phyloP scores from a whole-genome alignment of 1,140 invertebrate species.

The Sitobion miscanthi region DNA sequence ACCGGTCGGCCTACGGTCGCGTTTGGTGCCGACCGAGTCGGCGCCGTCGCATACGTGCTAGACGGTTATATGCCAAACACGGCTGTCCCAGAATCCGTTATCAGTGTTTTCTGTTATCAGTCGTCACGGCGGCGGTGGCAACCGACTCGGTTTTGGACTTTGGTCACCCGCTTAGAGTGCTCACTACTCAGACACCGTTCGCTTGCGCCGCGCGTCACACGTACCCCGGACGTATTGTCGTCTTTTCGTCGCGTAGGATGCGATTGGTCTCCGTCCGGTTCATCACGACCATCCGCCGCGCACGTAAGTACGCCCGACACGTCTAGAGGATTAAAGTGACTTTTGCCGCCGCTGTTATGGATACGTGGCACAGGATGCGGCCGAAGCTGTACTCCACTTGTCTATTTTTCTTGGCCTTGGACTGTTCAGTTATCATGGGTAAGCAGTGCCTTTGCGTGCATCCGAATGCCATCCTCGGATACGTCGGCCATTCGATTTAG shows the following conservation, averaged over 20 bases:
- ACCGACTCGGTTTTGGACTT: not conserved
- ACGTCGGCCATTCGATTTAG: not conserved
- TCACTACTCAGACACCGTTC: not conserved
- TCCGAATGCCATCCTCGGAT: not conserved
- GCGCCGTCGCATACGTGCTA: too few relatives aligned
- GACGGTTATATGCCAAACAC: not conserved
- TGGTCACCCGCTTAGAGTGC: not conserved
- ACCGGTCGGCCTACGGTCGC: not conserved
- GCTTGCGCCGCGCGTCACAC: not conserved
- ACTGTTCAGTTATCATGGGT: not conserved
- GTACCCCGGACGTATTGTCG: not conserved
- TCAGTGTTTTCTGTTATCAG: not conserved
- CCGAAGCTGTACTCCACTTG: conserved; percentile 43
- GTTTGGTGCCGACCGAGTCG: not conserved
- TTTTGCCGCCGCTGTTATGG: not conserved
- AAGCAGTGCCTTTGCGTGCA: not conserved
- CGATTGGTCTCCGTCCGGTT: not conserved
- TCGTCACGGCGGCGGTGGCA: not conserved
- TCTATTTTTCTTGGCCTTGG: conserved; percentile 49
- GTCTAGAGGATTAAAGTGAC: not conserved
- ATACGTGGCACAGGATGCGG: conserved; percentile 38
- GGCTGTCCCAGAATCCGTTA: not conserved
- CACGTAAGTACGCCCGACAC: not conserved
- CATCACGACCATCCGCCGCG: not conserved
- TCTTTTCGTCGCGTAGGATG: not conserved